Percentiles rank a stretch among this genome's conserved stretches.
Conservation (phyloP, 2,888 invertebrate genomes). For the Zygaena filipendulae region DNA sequence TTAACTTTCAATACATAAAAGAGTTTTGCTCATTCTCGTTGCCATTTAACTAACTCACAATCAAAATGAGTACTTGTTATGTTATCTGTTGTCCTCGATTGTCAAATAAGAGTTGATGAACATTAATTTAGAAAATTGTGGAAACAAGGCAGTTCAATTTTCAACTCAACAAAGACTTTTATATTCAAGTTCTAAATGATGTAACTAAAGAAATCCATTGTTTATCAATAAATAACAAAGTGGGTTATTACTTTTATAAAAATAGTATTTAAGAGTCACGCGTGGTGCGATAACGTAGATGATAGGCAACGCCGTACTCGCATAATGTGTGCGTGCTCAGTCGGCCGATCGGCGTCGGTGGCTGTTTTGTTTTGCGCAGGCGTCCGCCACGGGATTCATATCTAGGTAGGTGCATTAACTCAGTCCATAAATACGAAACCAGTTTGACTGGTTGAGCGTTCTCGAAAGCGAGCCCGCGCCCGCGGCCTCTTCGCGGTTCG, state of each 20-base stretch:
- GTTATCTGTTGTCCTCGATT: too few species aligned
- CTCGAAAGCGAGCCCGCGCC: conserved; percentile 60
- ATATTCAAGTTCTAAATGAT: conserved; percentile 2
- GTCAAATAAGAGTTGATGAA: too few species aligned
- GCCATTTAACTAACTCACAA: too few species aligned
- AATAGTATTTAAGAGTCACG: conserved; percentile 31
- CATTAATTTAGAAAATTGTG: too few species aligned
- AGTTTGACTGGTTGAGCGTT: conserved; percentile 63
- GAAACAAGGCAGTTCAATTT: too few species aligned
- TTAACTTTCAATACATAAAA: too few species aligned
- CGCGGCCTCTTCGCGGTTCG: conserved; percentile 61
- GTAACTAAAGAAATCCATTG: conserved; percentile 22
- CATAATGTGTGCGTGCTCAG: too few species aligned
- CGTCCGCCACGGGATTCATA: conserved; percentile 51
- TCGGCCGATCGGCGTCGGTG: too few species aligned
- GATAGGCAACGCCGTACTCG: conserved; percentile 36
- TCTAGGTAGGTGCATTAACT: conserved; percentile 63
- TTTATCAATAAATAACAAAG: conserved; percentile 42
- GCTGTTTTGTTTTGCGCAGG: conserved; percentile 46
- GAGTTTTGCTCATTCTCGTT: too few species aligned
- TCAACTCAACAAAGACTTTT: neutral
- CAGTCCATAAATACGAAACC: conserved; percentile 65
- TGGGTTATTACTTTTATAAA: conserved; percentile 31
- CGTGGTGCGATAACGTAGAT: conserved; percentile 31
- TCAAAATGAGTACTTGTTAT: too few species aligned